phyloP scores from a whole-genome alignment of 2,113 vertebrate species.

The Atrichornis clamosus region DNA sequence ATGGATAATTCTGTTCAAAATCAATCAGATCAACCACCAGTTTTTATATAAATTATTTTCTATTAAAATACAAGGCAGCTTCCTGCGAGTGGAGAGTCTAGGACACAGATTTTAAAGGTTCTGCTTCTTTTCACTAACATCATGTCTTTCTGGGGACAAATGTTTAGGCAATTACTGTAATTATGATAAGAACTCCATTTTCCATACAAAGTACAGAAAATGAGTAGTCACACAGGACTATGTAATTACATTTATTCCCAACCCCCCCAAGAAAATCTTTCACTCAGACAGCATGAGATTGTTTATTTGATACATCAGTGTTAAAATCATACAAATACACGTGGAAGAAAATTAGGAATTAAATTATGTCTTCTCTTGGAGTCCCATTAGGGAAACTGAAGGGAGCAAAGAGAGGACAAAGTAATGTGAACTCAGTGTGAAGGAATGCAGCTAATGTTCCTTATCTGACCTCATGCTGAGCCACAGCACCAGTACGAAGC shows the following conservation, averaged over 20 bases:
- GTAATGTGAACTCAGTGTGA: constrained; percentile 17
- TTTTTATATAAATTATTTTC: constrained; percentile 38
- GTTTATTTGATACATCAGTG: constrained; percentile 43
- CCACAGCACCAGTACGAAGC: constrained; percentile 72
- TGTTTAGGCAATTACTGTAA: constrained; percentile 50
- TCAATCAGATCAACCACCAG: constrained; percentile 24
- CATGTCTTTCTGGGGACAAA: constrained; percentile 33
- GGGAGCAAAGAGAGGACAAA: constrained; percentile 44
- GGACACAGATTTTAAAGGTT: background rate
- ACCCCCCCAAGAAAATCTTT: constrained; percentile 15
- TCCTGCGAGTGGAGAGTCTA: constrained; percentile 13
- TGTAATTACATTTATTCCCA: background rate
- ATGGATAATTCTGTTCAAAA: constrained; percentile 55
- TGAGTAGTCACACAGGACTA: background rate
- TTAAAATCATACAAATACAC: constrained; percentile 19
- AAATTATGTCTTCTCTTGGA: constrained; percentile 36
- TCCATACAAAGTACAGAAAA: constrained; percentile 27
- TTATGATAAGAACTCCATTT: constrained; percentile 50
- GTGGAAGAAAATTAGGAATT: constrained; percentile 44
- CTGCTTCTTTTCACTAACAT: constrained; percentile 64
- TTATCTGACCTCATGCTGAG: constrained; percentile 80
- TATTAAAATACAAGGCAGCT: constrained; percentile 37
- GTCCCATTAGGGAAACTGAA: constrained; percentile 36
- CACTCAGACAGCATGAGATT: constrained; percentile 14
- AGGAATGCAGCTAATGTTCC: constrained; percentile 2